phyloP scores from a whole-genome alignment of 2,797 vertebrate species.

The Pangasius krempfi region DNA sequence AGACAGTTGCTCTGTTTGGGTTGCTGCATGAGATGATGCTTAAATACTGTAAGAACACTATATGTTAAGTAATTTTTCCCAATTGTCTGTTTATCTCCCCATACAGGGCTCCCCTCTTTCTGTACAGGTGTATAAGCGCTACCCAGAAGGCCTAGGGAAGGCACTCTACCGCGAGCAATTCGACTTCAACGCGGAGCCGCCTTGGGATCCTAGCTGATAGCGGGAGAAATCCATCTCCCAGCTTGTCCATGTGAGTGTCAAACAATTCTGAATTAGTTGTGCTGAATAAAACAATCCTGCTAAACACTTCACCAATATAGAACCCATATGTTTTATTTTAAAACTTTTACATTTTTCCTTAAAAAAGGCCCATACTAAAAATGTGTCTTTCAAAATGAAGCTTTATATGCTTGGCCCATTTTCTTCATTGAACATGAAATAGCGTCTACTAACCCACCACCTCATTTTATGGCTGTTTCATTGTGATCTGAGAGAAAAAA shows the following conservation, averaged over 20 bases:
- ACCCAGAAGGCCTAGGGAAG: constrained; percentile 98
- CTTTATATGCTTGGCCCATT: neutral
- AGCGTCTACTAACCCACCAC: neutral
- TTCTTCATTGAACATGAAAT: neutral
- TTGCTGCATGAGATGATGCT: neutral
- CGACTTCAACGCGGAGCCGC: constrained; percentile 99
- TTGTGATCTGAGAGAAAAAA: neutral
- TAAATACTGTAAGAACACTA: neutral
- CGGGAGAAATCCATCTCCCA: constrained; percentile 99
- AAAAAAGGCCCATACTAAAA: neutral
- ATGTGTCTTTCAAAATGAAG: neutral
- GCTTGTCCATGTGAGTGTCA: constrained; percentile 97
- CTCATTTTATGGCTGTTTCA: neutral
- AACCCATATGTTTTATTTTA: neutral
- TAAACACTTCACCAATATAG: neutral
- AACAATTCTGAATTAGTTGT: neutral
- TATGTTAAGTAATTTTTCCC: neutral
- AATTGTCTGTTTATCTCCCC: constrained; percentile 22
- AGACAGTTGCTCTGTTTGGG: neutral
- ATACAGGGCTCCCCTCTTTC: constrained; percentile 84
- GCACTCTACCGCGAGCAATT: constrained; percentile 99
- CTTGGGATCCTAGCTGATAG: constrained; percentile 99
- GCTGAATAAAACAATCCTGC: neutral
- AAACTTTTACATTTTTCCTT: neutral
- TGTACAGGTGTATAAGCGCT: constrained; percentile 95